phyloP scores from a whole-genome alignment of 2,888 invertebrate species.

The Caenorhabditis afra region DNA sequence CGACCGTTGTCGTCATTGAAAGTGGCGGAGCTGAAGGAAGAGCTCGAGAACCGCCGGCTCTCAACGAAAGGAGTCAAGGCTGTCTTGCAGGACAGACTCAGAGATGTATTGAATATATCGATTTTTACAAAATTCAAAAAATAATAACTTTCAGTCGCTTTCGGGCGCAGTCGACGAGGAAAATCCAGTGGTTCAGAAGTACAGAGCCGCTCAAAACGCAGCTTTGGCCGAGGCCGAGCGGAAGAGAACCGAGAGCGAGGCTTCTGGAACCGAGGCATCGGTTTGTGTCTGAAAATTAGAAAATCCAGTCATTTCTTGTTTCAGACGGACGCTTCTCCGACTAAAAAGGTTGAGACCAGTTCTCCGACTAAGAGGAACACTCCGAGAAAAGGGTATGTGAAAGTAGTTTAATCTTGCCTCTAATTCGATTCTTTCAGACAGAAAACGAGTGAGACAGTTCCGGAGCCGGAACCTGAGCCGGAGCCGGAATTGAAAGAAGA shows the following conservation, averaged over 20 bases:
- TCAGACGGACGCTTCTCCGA: slow-evolving; percentile 28
- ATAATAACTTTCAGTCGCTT: slow-evolving; percentile 14
- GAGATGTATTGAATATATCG: slow-evolving; percentile 55
- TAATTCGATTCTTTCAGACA: background rate
- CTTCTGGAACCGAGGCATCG: slow-evolving; percentile 27
- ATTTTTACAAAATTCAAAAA: too few species aligned
- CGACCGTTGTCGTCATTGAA: slow-evolving; percentile 67
- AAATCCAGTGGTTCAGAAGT: slow-evolving; percentile 58
- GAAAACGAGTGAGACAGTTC: background rate
- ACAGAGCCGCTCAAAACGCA: slow-evolving; percentile 56
- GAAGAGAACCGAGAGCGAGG: slow-evolving; percentile 35
- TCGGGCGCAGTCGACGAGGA: slow-evolving; percentile 13
- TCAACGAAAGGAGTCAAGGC: slow-evolving; percentile 72
- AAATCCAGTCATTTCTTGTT: background rate
- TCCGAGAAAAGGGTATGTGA: slow-evolving; percentile 24
- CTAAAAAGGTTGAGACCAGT: background rate
- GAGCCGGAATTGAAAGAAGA: slow-evolving; percentile 13
- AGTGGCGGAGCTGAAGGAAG: slow-evolving; percentile 73
- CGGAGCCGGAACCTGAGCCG: slow-evolving; percentile 18
- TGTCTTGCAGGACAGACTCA: slow-evolving; percentile 70
- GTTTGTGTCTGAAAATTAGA: background rate
- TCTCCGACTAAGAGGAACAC: slow-evolving; percentile 29
- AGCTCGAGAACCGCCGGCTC: slow-evolving; percentile 70
- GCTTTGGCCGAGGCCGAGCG: slow-evolving; percentile 31
- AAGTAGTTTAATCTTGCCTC: background rate